Evolutionary conservation across 2,888 invertebrate genomes (phyloP).

Genomic region (Ophioninae sp.): DNA sequence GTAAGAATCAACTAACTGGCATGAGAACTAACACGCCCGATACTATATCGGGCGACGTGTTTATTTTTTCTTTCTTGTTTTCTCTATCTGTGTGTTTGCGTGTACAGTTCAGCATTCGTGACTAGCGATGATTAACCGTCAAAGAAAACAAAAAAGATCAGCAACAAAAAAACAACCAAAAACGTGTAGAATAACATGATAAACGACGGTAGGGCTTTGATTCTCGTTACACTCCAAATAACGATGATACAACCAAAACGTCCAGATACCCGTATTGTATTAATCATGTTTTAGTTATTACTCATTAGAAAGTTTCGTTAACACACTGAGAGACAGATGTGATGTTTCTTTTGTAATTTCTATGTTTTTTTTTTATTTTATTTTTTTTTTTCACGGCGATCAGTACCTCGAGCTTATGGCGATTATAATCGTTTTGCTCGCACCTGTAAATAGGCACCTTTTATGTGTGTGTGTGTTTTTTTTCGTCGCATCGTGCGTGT

Average conservation of each 20-base stretch:
- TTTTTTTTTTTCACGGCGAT: too few species aligned
- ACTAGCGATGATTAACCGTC: slow-evolving; percentile 75
- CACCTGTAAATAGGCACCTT: slow-evolving; percentile 59
- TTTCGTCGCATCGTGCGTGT: slow-evolving; percentile 38
- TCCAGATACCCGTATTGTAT: slow-evolving; percentile 51
- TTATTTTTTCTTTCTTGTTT: slow-evolving; percentile 39
- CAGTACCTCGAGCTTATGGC: too few species aligned
- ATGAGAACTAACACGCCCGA: slow-evolving; percentile 69
- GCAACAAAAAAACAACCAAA: slow-evolving; percentile 68
- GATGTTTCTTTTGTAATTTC: slow-evolving; percentile 62
- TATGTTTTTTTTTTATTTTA: too few species aligned
- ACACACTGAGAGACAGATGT: slow-evolving; percentile 80
- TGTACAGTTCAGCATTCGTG: slow-evolving; percentile 76
- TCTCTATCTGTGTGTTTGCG: slow-evolving; percentile 70
- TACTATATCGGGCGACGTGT: slow-evolving; percentile 20
- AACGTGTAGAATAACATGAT: slow-evolving; percentile 77
- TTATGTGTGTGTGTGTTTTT: slow-evolving; percentile 28
- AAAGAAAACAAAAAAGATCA: slow-evolving; percentile 74
- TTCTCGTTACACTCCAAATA: slow-evolving; percentile 44
- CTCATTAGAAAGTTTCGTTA: slow-evolving; percentile 73
- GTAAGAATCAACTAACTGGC: slow-evolving; percentile 81
- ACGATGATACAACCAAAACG: slow-evolving; percentile 44
- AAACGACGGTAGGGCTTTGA: slow-evolving; percentile 71
- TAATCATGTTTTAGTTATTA: slow-evolving; percentile 74
- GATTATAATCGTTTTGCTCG: slow-evolving; percentile 41